These are phyloP conservation scores for Amphimedon queenslandica DNA, from an alignment of 37 sponge, comb jelly and placozoan genomes.

Conservation along the genomic window DNA sequence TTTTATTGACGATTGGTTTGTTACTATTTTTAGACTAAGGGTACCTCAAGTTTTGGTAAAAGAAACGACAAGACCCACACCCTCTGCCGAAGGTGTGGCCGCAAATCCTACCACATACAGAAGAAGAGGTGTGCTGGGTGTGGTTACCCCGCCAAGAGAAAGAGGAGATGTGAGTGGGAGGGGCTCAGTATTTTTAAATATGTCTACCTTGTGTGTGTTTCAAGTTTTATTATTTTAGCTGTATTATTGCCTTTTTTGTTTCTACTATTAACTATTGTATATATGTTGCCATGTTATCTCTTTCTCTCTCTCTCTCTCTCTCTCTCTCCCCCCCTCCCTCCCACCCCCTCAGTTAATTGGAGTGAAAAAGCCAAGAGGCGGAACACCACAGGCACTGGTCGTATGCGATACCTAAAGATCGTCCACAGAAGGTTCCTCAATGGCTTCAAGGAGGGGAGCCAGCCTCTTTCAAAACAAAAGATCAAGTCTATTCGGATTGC, in stretches of 20 bases:
- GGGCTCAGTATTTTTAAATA: neutral
- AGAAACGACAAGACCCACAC: conserved; percentile 97
- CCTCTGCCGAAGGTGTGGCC: conserved; percentile 86
- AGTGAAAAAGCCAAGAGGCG: conserved; percentile 92
- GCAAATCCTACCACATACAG: conserved; percentile 93
- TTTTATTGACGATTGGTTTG: neutral
- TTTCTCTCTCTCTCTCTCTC: too few species aligned
- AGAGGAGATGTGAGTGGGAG: conserved; percentile 67
- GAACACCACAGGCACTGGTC: conserved; percentile 93
- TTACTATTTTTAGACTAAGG: conserved; percentile 77
- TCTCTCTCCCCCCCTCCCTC: too few species aligned
- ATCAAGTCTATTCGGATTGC: neutral
- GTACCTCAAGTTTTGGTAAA: conserved; percentile 97
- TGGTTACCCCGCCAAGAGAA: conserved; percentile 84
- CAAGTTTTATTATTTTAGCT: too few species aligned
- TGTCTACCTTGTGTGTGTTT: neutral
- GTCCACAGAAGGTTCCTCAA: conserved; percentile 87
- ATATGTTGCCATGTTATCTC: too few species aligned
- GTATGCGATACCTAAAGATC: conserved; percentile 75
- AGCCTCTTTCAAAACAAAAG: conserved; percentile 2
- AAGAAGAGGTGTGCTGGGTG: conserved; percentile 92
- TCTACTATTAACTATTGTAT: too few species aligned
- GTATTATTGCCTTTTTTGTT: too few species aligned
- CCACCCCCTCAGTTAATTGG: conserved; percentile 75
- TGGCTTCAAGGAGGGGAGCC: conserved; percentile 84